Base-by-base conservation (phyloP, 2,113 vertebrate genomes). In the Callipepla californica region DNA sequence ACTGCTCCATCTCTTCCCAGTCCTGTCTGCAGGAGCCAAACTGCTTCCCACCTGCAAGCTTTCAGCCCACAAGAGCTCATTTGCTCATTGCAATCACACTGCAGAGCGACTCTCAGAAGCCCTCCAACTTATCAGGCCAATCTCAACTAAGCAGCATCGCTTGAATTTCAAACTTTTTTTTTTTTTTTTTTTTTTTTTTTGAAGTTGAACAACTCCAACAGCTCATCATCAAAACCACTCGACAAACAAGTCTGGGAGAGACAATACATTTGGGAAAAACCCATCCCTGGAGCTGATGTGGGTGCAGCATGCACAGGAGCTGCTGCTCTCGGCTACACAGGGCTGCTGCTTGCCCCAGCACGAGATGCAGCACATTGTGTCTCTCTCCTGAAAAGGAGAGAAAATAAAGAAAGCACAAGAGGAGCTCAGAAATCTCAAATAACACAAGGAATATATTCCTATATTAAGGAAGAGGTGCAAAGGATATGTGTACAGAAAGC, bases 311-410 rank as follows among this genome's bases (percentile, higher is more conserved):
- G 61, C 16, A 20, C 30, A 36, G 16, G 17, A 87, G 7, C 40
- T 67, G 38, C 51, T 40, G 30, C 53, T 51, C 53, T 74, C 2
- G 17, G 59, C 53, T 1, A 34, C 2, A 0, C 0, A 0, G 1
- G 4, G 48, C 9, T 36, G 53, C 50, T 81, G 66, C 28, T 79
- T 47, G 28, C 20, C 28, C n/a, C 45, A 23, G 20, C 17, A 36
- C 50, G 34, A 69, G 15, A 13, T 53, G 16, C 55, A 59, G 57
- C 1, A 1, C 2, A 14, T 4, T 7, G 0, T 0, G 3, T 8
- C 16, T 32, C 15, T 30, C 30, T 47, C 63, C 32, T 7, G 9
- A 42, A 51, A 63, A 63, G 23, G 11, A 17, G 19, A 36, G 21
- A 23, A 30, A 61, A 62, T 13, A 62, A 45, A 25, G 14, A 74